These are phyloP conservation scores for Holacanthella duospinosa DNA, from an alignment of 2,888 invertebrate species.

Conservation along the genomic window DNA sequence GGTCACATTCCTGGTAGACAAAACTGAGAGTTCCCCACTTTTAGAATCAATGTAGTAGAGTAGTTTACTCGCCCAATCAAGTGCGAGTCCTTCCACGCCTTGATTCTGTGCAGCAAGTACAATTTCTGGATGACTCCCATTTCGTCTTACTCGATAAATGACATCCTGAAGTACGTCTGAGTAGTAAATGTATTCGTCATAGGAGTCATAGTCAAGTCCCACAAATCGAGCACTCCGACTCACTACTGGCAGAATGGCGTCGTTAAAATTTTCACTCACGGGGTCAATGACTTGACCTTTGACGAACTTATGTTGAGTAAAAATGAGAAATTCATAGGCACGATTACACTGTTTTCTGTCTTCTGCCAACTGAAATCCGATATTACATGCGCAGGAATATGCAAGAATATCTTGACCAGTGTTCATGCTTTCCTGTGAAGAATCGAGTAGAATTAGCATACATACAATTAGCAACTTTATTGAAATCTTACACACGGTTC, in stretches of 20 bases:
- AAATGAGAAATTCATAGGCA: constrained; percentile 83
- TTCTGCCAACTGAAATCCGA: constrained; percentile 65
- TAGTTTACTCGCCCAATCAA: constrained; percentile 92
- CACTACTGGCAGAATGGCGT: constrained; percentile 89
- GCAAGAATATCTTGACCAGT: constrained; percentile 52
- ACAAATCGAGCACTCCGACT: constrained; percentile 85
- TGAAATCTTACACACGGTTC: too few species aligned
- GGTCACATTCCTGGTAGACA: constrained; percentile 75
- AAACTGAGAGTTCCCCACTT: constrained; percentile 84
- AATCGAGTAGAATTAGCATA: too few species aligned
- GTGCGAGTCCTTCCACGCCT: constrained; percentile 88
- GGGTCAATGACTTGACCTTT: constrained; percentile 84
- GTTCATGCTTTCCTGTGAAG: too few species aligned
- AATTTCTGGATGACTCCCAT: constrained; percentile 57
- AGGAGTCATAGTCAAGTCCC: constrained; percentile 85
- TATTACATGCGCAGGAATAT: constrained; percentile 82
- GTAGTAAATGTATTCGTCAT: constrained; percentile 86
- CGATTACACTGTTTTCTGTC: constrained; percentile 68
- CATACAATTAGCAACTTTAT: too few species aligned
- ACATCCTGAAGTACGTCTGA: constrained; percentile 94
- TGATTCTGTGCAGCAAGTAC: constrained; percentile 92
- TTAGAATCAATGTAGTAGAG: constrained; percentile 90
- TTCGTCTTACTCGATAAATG: constrained; percentile 55
- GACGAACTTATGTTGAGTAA: constrained; percentile 89
- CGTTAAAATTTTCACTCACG: constrained; percentile 79